Percentiles rank a stretch among this genome's conserved stretches.
Evolutionary conservation across 2,888 invertebrate genomes (phyloP).

Genomic region (Nymphalis c-album): DNA sequence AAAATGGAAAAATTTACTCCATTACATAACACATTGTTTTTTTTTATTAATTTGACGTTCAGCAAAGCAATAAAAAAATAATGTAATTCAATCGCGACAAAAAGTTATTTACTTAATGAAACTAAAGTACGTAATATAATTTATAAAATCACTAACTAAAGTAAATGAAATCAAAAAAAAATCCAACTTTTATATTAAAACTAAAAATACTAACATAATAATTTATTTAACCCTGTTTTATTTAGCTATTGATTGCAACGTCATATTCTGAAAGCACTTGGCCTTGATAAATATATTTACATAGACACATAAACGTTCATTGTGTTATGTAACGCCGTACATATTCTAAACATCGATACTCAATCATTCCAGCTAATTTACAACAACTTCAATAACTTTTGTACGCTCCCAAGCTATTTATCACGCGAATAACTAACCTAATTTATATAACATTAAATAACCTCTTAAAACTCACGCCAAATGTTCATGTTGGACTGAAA

Average conservation of each 20-base stretch:
- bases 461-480: conserved; percentile 56
- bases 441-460: conserved; percentile 48
- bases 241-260: conserved; percentile 39
- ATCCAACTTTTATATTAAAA: conserved; percentile 12
- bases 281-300: conserved; percentile 65
- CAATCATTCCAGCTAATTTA: conserved; percentile 50
- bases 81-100: neutral
- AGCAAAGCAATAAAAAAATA: neutral
- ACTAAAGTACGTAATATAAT: neutral
- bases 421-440: conserved; percentile 43
- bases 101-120: neutral
- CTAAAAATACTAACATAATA: conserved; percentile 26
- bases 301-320: conserved; percentile 60
- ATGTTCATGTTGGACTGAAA: conserved; percentile 53
- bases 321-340: conserved; percentile 67
- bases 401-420: conserved; percentile 38
- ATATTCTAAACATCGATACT: conserved; percentile 59
- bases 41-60: too few relatives aligned
- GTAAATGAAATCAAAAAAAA: neutral
- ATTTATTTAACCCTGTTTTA: conserved; percentile 35
- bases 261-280: conserved; percentile 58
- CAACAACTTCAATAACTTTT: conserved; percentile 56
- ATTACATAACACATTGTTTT: too few relatives aligned
- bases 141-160: neutral
- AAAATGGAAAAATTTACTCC: too few relatives aligned